Evolutionary conservation across 2,888 invertebrate species (phyloP), one percentile per base, ranked within the genome.

Genomic region (Cheilosia impressa): DNA sequence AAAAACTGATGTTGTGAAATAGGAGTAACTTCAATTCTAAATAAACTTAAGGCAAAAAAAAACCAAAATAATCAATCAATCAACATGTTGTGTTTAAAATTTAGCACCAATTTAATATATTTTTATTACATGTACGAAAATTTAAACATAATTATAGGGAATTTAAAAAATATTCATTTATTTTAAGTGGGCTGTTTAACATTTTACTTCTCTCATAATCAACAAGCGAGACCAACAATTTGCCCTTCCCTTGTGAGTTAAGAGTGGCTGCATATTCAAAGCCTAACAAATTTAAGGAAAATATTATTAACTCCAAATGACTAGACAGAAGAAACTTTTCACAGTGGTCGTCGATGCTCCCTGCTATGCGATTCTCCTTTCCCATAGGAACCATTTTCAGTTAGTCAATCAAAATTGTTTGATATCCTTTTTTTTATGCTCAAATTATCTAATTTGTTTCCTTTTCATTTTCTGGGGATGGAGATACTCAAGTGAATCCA

Each of bases 221-320:
- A 50, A 22, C 52, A 62, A 81, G 69, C 65, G 22, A 65, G 47
- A 52, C 81, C 76, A 43, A 68, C 22, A 69, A 76, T 81, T 63
- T 53, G 69, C 45, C 81, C 65, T 68, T 47, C 76, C 58, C 76
- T 71, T 19, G 57, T 58, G 71, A 71, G 65, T 65, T 69, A 38
- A 71, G 58, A 76, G 45, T 81, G 65, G 31, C 65, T 69, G 69
- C 76, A 81, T 76, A 81, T 65, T 76, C 65, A 71, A 76, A 65
- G 71, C 41, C 76, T 71, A 76, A 81, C 71, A 65, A 81, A 65
- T 58, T 60, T 76, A 69, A 81, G 57, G 76, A 55, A 58, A 76
- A 81, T 76, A 71, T 58, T 76, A 76, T 81, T 81, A 76, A 81
- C 81, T 81, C 52, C 76, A 81, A 81, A 71, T 81, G 52, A 63